phyloP scores from a whole-genome alignment of 1,140 invertebrate species.

The Microplitis demolitor region DNA sequence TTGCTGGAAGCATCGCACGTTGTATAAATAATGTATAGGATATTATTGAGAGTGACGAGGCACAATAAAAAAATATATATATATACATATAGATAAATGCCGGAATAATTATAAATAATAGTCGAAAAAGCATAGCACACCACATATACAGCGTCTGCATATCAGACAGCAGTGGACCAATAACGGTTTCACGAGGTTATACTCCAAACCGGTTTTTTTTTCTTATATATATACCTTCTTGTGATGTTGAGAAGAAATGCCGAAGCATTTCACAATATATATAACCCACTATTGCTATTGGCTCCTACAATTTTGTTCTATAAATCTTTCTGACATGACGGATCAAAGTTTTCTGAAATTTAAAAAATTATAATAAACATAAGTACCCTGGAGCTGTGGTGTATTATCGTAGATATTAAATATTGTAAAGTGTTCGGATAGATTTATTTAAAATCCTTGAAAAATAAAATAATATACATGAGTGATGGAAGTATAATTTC shows the following conservation, averaged over 20 bases:
- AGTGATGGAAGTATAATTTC: too few relatives aligned
- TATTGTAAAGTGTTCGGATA: too few relatives aligned
- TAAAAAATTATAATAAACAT: too few relatives aligned
- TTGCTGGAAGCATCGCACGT: neutral
- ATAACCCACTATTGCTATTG: slow-evolving; percentile 11
- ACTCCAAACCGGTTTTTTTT: slow-evolving; percentile 28
- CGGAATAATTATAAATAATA: slow-evolving; percentile 8
- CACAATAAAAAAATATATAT: neutral
- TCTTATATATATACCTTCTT: slow-evolving; percentile 1
- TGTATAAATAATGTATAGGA: slow-evolving; percentile 1
- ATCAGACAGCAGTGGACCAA: slow-evolving; percentile 26
- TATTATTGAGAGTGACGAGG: slow-evolving; percentile 1
- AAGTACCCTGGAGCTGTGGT: neutral
- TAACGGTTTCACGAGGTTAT: slow-evolving; percentile 29
- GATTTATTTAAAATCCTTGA: too few relatives aligned
- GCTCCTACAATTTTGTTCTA: slow-evolving; percentile 16
- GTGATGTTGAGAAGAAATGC: slow-evolving; percentile 7
- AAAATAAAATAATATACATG: too few relatives aligned
- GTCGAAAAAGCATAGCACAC: slow-evolving; percentile 10
- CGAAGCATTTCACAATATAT: slow-evolving; percentile 13
- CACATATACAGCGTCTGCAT: neutral
- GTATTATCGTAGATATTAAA: neutral
- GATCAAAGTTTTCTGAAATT: slow-evolving; percentile 7
- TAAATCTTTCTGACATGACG: slow-evolving; percentile 14
- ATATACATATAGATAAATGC: neutral